These are phyloP conservation scores for Nylanderia fulva DNA, from an alignment of 1,140 invertebrate genomes.

Conservation along the genomic window DNA sequence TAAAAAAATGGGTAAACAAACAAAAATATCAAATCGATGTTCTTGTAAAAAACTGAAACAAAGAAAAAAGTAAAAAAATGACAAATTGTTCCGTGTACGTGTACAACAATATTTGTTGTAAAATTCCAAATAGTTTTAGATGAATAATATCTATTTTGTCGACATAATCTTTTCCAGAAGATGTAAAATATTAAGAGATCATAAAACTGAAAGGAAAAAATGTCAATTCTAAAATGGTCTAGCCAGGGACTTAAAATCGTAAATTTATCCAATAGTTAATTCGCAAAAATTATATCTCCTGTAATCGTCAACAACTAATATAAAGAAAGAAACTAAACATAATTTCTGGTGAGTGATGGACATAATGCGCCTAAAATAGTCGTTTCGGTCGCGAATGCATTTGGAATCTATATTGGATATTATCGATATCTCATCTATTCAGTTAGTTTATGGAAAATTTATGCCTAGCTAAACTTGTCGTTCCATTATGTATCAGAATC, in stretches of 20 bases:
- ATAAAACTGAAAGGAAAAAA: neutral
- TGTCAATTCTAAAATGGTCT: conserved; percentile 42
- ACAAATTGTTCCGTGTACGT: neutral
- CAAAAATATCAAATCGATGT: conserved; percentile 11
- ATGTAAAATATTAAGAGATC: too few species aligned
- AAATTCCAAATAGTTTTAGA: too few species aligned
- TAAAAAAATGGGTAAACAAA: conserved; percentile 3
- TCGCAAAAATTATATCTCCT: conserved; percentile 73
- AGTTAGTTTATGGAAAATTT: conserved; percentile 82
- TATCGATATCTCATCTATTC: conserved; percentile 80
- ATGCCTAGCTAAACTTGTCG: conserved; percentile 75
- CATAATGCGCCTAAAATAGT: conserved; percentile 62
- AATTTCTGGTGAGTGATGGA: conserved; percentile 16
- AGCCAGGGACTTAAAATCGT: conserved; percentile 77
- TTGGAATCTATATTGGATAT: conserved; percentile 82
- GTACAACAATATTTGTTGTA: neutral
- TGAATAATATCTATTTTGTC: neutral
- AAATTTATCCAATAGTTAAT: conserved; percentile 80
- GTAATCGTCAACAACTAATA: conserved; percentile 32
- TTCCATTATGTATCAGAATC: conserved; percentile 80
- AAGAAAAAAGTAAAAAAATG: neutral
- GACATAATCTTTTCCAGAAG: conserved; percentile 16
- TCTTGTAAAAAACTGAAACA: neutral
- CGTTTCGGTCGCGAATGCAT: conserved; percentile 67
- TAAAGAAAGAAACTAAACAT: neutral